Evolutionary conservation across 23 tunicate genomes (phyloP).

Genomic region (Halocynthia roretzi): DNA sequence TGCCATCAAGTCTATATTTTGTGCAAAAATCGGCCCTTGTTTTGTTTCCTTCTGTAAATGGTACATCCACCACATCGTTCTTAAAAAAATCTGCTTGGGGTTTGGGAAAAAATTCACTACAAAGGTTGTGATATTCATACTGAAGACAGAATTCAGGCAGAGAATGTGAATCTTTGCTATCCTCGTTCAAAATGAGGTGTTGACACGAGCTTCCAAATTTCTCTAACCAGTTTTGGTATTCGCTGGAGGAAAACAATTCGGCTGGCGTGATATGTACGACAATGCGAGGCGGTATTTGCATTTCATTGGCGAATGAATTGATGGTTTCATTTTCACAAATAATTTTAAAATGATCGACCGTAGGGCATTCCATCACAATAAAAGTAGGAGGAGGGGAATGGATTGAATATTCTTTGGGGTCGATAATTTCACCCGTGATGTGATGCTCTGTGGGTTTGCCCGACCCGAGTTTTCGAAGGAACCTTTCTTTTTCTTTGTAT

Average conservation of each 20-base stretch:
- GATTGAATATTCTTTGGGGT: too few species aligned
- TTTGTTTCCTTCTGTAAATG: too few species aligned
- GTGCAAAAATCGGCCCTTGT: too few species aligned
- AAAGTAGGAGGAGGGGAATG: neutral
- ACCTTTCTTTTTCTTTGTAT: too few species aligned
- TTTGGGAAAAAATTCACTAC: too few species aligned
- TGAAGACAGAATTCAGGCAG: neutral
- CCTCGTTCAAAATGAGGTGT: conserved; percentile 16
- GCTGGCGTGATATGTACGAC: conserved; percentile 28
- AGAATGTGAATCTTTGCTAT: neutral
- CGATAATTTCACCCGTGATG: too few species aligned
- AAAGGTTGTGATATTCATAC: too few species aligned
- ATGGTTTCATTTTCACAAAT: neutral
- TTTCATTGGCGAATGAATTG: neutral
- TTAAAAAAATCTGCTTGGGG: too few species aligned
- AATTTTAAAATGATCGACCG: conserved; percentile 10
- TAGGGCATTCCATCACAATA: conserved; percentile 24
- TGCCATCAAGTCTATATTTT: too few species aligned
- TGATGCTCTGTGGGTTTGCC: too few species aligned
- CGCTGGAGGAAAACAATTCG: neutral
- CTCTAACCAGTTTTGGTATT: conserved; percentile 31
- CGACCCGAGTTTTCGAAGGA: too few species aligned
- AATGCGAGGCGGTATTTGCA: neutral
- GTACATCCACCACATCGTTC: too few species aligned
- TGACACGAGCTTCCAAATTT: conserved; percentile 2